phyloP scores from a whole-genome alignment of 2,888 invertebrate genomes.

The Crepidodera aurea region DNA sequence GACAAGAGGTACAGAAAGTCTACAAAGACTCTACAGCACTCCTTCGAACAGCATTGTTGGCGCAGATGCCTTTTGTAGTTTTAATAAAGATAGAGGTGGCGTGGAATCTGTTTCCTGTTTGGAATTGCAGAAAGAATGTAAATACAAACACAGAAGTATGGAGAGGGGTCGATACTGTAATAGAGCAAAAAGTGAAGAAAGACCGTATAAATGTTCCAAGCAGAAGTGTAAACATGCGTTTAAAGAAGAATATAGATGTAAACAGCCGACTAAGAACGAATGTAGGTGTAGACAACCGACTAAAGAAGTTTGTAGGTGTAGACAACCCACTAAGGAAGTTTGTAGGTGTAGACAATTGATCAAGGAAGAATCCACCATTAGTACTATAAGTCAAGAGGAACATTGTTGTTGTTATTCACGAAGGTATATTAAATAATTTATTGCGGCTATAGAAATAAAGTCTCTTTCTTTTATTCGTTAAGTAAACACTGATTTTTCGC shows the following conservation, averaged over 20 bases:
- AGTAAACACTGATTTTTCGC: no score
- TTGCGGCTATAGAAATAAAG: no score
- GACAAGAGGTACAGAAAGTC: conserved; percentile 11
- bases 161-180: no score
- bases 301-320: not conserved
- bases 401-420: not conserved
- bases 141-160: not conserved
- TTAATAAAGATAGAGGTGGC: conserved; percentile 1
- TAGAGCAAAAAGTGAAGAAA: not conserved
- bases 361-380: not conserved
- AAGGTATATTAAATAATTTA: no score
- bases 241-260: not conserved
- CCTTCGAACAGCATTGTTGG: conserved; percentile 38
- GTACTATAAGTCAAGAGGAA: not conserved
- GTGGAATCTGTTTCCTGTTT: conserved; percentile 14
- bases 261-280: no score
- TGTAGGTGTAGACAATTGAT: not conserved
- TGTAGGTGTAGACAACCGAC: not conserved
- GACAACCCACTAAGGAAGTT: not conserved
- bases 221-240: not conserved
- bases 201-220: not conserved
- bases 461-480: no score
- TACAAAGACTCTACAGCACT: conserved; percentile 41
- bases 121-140: conserved; percentile 13
- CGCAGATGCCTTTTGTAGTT: conserved; percentile 17